Conservation (phyloP, 2,797 vertebrate species). For the Buceros bicornis region DNA sequence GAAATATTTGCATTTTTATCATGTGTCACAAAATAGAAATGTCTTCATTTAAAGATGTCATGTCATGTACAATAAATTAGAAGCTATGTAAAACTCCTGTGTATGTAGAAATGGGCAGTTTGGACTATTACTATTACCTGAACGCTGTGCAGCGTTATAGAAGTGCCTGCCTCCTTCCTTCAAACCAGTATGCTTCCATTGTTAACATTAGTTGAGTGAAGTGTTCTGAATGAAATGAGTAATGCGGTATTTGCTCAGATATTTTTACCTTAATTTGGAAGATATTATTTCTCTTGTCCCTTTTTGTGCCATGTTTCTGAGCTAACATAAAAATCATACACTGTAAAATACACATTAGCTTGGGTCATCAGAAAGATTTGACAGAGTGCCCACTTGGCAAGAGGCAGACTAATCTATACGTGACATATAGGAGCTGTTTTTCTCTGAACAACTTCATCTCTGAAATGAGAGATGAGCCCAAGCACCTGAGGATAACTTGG, state of each 20-base stretch:
- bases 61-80: not conserved
- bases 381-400: constrained; percentile 48
- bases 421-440: constrained; percentile 55
- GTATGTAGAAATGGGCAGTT: not conserved
- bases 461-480: constrained; percentile 67
- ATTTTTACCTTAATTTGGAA: not conserved
- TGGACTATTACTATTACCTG: not conserved
- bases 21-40: not conserved
- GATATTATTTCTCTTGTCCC: constrained; percentile 10
- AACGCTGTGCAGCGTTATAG: too few species aligned
- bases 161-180: not conserved
- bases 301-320: constrained; percentile 34
- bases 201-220: not conserved
- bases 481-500: constrained; percentile 61
- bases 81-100: accelerated
- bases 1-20: not conserved
- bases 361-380: constrained; percentile 32
- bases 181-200: not conserved
- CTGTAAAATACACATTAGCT: constrained; percentile 14
- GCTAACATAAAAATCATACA: not conserved
- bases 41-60: not conserved
- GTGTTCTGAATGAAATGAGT: not conserved
- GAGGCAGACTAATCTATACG: constrained; percentile 43
- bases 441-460: constrained; percentile 68
- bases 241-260: not conserved